Evolutionary conservation across 2,113 vertebrate genomes (phyloP).

Genomic region (Ceuthmochares aereus): DNA sequence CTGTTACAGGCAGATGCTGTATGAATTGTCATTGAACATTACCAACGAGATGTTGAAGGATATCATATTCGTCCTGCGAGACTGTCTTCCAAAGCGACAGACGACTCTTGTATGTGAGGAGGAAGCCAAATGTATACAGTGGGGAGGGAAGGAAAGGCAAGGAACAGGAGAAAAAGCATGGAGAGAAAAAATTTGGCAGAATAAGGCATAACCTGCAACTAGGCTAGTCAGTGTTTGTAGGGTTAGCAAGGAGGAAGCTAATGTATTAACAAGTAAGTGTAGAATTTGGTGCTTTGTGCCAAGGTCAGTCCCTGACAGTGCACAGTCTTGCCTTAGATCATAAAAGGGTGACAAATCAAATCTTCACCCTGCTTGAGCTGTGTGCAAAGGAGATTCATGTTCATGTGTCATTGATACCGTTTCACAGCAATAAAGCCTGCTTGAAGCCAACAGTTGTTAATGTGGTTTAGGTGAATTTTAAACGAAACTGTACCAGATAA

Average conservation of each 20-base stretch:
- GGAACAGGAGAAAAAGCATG: neutral
- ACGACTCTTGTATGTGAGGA: slow-evolving; percentile 45
- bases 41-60: neutral
- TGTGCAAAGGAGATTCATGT: neutral
- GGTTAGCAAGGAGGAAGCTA: neutral
- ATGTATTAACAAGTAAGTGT: neutral
- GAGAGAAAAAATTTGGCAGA: neutral
- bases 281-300: neutral
- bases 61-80: slow-evolving; percentile 61
- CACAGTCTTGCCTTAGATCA: neutral
- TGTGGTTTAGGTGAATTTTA: neutral
- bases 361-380: neutral
- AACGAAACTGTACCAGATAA: neutral
- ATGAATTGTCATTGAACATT: slow-evolving; percentile 71
- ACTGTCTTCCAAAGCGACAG: slow-evolving; percentile 5
- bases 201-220: neutral
- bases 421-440: neutral
- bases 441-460: neutral
- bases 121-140: neutral
- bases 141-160: neutral
- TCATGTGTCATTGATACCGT: neutral
- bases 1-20: slow-evolving; percentile 76
- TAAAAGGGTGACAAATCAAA: neutral
- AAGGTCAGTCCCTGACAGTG: neutral
- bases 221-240: neutral